phyloP scores from a whole-genome alignment of 1,140 invertebrate species.

The Teleopsis dalmanni region DNA sequence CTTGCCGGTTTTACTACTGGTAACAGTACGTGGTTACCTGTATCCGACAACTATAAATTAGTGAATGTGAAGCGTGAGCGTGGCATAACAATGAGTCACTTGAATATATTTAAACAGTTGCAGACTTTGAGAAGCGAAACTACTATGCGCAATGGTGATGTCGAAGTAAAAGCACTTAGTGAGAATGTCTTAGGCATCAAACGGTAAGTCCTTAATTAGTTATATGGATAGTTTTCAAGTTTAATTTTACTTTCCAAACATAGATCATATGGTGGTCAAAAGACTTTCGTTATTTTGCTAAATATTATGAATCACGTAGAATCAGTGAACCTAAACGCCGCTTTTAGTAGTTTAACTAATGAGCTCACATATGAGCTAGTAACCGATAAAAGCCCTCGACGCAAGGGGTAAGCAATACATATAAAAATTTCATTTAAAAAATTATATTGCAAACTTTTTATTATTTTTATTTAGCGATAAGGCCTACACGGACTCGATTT shows the following conservation, averaged over 20 bases:
- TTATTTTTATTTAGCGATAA: slow-evolving; percentile 19
- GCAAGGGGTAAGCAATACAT: slow-evolving; percentile 26
- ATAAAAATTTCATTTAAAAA: too few species aligned
- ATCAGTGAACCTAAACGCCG: slow-evolving; percentile 24
- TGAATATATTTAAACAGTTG: slow-evolving; percentile 39
- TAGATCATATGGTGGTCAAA: slow-evolving; percentile 23
- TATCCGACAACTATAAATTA: slow-evolving; percentile 48
- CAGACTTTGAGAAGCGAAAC: slow-evolving; percentile 22
- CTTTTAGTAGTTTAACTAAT: slow-evolving; percentile 19
- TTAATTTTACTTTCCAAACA: background rate
- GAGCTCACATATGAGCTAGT: slow-evolving; percentile 31
- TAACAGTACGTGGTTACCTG: slow-evolving; percentile 60
- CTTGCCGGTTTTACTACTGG: slow-evolving; percentile 54
- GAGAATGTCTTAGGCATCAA: slow-evolving; percentile 44
- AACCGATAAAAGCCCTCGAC: slow-evolving; percentile 28
- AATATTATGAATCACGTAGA: slow-evolving; percentile 34
- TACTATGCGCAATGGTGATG: slow-evolving; percentile 43
- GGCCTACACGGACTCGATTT: slow-evolving; percentile 23
- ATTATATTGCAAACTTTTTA: background rate
- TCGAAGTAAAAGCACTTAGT: slow-evolving; percentile 33
- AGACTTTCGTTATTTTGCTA: slow-evolving; percentile 27
- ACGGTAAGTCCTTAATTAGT: slow-evolving; percentile 33
- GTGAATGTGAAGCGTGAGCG: slow-evolving; percentile 49
- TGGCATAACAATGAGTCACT: slow-evolving; percentile 27
- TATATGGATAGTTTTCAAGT: background rate